phyloP scores from a whole-genome alignment of 2,888 invertebrate species.

The Stenodema calcarata region DNA sequence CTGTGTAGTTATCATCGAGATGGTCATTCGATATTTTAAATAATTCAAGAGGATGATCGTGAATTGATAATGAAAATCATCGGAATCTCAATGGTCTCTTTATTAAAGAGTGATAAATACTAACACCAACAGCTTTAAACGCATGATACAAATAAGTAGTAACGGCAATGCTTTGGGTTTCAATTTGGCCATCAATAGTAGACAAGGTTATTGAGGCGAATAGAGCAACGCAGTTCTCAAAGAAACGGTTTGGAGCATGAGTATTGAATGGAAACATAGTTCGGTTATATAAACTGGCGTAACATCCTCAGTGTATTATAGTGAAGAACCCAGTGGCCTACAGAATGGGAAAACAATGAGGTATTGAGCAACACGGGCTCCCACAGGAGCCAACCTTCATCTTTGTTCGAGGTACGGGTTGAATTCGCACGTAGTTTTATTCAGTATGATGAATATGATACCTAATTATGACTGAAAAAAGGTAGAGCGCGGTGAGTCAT shows the following conservation, averaged over 20 bases:
- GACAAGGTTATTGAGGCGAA: no score
- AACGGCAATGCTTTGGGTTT: no score
- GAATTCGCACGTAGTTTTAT: neutral
- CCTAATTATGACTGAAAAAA: neutral
- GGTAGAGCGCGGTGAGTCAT: neutral
- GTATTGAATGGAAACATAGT: no score
- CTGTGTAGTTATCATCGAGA: neutral
- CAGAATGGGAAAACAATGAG: neutral
- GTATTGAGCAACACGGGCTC: conserved; percentile 10
- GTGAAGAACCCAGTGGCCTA: conserved; percentile 10
- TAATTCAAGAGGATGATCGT: neutral
- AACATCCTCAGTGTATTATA: neutral
- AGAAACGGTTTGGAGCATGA: no score
- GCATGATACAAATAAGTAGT: no score
- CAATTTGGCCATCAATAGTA: no score
- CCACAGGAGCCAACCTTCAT: conserved; percentile 9
- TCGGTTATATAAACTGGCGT: neutral
- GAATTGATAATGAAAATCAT: neutral
- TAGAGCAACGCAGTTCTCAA: no score
- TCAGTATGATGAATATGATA: neutral
- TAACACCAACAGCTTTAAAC: no score
- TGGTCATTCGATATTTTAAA: neutral
- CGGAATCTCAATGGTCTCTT: neutral
- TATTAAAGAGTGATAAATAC: neutral
- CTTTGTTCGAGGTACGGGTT: neutral